Conservation (phyloP, 2,113 vertebrate species). For the rabbit (Oryctolagus cuniculus) region mOryCun1.1 NC_091440.1:21666501-21667000, state of each 20-base stretch:
- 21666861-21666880: constrained; percentile 67
- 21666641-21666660: constrained; percentile 71
- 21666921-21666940: constrained; percentile 34
- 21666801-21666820: constrained; percentile 86
- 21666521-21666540: constrained; percentile 67
- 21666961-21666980: not conserved
- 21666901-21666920: constrained; percentile 13
- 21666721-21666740: constrained; percentile 69
- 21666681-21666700: constrained; percentile 81
- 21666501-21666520: constrained; percentile 42
- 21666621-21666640: constrained; percentile 51
- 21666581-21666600: constrained; percentile 62
- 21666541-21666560: constrained; percentile 73
- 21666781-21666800: constrained; percentile 75
- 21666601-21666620: constrained; percentile 65
- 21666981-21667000: not conserved
- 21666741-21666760: constrained; percentile 78
- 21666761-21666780: constrained; percentile 80
- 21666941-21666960: constrained; percentile 1
- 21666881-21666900: constrained; percentile 69
- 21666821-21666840: constrained; percentile 75
- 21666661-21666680: constrained; percentile 65
- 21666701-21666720: constrained; percentile 75
- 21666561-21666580: constrained; percentile 72
- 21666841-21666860: constrained; percentile 74